These are phyloP conservation scores for Numenius phaeopus DNA, from an alignment of 2,797 vertebrate genomes.

Conservation along the genomic window DNA sequence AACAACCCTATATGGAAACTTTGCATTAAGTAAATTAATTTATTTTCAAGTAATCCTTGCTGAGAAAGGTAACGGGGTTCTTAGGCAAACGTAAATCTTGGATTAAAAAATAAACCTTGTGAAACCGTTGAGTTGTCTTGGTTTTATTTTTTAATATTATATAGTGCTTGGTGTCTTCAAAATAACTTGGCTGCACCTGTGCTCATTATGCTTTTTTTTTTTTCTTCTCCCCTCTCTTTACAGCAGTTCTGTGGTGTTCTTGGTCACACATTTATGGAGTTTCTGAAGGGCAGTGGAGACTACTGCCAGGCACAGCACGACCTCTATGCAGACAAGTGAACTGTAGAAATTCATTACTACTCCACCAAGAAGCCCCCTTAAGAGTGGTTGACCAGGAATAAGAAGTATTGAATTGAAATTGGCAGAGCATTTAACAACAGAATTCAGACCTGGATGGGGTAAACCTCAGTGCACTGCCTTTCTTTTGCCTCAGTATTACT, in stretches of 20 bases:
- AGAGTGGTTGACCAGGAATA: constrained; percentile 82
- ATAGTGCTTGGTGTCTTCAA: background rate
- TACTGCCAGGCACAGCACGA: constrained; percentile 99
- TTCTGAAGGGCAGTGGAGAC: constrained; percentile 99
- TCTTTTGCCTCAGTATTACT: constrained; percentile 92
- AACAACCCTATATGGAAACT: background rate
- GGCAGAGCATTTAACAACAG: constrained; percentile 86
- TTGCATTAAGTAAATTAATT: background rate
- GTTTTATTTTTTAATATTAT: background rate
- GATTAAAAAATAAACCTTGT: background rate
- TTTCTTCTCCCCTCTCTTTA: constrained; percentile 43
- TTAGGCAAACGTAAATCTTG: background rate
- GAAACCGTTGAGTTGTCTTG: background rate
- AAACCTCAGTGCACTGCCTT: constrained; percentile 96
- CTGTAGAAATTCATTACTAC: constrained; percentile 86
- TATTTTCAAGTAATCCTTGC: background rate
- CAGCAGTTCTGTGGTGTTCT: constrained; percentile 99
- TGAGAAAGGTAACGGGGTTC: background rate
- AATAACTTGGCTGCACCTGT: background rate
- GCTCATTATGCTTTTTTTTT: background rate
- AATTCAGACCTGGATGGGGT: constrained; percentile 98
- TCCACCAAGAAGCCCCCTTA: constrained; percentile 89
- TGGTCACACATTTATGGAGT: constrained; percentile 99
- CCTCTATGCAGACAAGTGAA: constrained; percentile 99
- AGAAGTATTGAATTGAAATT: constrained; percentile 87